Conservation (phyloP, 2,797 vertebrate species). For the Petrocephalus sullivani region DNA sequence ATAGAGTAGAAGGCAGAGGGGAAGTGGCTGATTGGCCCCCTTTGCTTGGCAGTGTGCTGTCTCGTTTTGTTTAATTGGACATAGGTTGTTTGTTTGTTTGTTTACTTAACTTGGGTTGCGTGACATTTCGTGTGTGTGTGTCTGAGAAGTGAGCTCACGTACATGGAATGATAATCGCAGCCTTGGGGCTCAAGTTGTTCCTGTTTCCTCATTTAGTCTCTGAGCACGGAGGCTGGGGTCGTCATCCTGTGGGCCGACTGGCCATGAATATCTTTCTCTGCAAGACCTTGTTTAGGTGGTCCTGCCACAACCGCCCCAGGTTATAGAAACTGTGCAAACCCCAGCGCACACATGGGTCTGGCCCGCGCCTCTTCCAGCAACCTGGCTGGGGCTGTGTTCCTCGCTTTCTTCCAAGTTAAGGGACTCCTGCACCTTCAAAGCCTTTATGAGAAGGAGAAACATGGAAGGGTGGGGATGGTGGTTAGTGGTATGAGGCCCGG, state of each 20-base stretch:
- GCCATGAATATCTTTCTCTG: constrained; percentile 53
- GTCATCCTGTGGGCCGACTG: constrained; percentile 59
- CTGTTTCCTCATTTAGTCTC: constrained; percentile 40
- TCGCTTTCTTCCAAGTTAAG: constrained; percentile 29
- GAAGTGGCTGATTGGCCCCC: background rate
- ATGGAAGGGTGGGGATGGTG: background rate
- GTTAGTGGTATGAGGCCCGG: too few relatives aligned
- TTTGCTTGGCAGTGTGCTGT: constrained; percentile 33
- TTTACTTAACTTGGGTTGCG: constrained; percentile 63
- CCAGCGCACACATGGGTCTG: background rate
- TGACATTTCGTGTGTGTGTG: constrained; percentile 67
- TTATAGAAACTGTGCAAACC: background rate
- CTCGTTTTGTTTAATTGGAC: constrained; percentile 57
- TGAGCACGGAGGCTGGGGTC: constrained; percentile 57
- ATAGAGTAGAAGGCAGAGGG: constrained; percentile 25
- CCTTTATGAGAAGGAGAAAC: constrained; percentile 12
- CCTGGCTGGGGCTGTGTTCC: constrained; percentile 23
- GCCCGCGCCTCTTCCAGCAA: background rate
- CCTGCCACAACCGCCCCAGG: background rate
- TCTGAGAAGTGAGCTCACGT: constrained; percentile 58
- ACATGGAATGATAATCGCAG: constrained; percentile 70
- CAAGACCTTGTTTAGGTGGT: background rate
- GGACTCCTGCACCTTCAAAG: constrained; percentile 33
- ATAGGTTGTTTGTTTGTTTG: constrained; percentile 56
- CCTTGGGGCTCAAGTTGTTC: constrained; percentile 47